Base-by-base conservation (phyloP, 2,888 invertebrate species). In the Neelides folsomi region DNA sequence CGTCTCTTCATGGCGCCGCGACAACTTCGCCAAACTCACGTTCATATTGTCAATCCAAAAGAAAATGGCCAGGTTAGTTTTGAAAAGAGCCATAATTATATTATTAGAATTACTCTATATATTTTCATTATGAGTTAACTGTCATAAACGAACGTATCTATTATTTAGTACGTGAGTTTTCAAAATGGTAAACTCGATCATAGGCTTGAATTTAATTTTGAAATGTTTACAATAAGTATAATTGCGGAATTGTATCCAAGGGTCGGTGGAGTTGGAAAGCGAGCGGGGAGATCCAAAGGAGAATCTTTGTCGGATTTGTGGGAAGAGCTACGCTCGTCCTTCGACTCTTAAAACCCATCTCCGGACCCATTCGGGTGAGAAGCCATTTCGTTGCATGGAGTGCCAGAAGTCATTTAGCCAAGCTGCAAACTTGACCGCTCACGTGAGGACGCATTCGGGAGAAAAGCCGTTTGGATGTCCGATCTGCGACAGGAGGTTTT, bases 381-480 rank as follows among this genome's bases (percentile, higher is more conserved):
- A 93, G 65, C 92, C 92, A 0, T 86, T 89, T 71, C 76, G 84
- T 52, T 93, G 93, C 70, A 82, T 84, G 47, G 92, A 92, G 67
- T 95, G 94, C 73, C 86, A 86, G 70, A 95, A 95, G 72, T 90
- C 92, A 62, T 95, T 95, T 73, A 90, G 90, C 45, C 97, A 98
- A 73, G 97, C 97, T 42, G 97, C 97, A 59, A 98, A 98, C 73
- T 74, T 98, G 63, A 97, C 95, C 8, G 97, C 97, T 10, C 97
- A 98, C 71, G 87, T 93, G 15, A 76, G 92, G 63, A 92, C 92
- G 4, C 97, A 97, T 72, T 86, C 86, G 55, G 97, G 97, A 1
- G 97, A 98, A 73, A 98, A 98, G 69, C 97, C 98, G 40, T 98
- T 97, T 70, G 81, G 86, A 64, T 98, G 98, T 76, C 89, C 90